Conservation (phyloP, 2,888 invertebrate species). For the Leptinotarsa tumamoca region DNA sequence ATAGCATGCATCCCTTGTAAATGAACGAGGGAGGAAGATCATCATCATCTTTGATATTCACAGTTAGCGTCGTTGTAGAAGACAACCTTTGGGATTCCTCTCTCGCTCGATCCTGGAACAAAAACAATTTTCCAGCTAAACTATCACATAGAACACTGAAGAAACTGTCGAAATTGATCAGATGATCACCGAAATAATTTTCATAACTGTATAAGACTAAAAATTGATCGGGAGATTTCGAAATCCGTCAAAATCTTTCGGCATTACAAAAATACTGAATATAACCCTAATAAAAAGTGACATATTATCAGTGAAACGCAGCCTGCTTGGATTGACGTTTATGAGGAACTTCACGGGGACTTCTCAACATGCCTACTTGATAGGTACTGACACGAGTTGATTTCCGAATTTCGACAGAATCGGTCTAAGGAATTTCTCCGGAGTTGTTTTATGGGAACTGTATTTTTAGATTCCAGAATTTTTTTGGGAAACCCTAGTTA, state of each 20-base stretch:
- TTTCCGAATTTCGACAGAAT: background rate
- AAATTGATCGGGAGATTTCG: too few relatives aligned
- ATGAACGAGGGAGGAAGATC: constrained; percentile 93
- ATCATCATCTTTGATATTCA: constrained; percentile 89
- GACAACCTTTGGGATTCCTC: constrained; percentile 82
- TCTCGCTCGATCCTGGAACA: constrained; percentile 83
- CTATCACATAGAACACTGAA: too few relatives aligned
- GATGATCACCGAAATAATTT: too few relatives aligned
- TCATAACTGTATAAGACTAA: background rate
- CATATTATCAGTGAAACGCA: background rate
- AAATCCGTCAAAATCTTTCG: background rate
- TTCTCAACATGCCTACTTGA: background rate
- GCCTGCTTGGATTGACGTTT: background rate
- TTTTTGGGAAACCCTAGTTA: too few relatives aligned
- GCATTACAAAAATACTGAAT: background rate
- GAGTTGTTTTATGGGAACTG: too few relatives aligned
- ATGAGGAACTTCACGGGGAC: background rate
- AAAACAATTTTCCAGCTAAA: constrained; percentile 16
- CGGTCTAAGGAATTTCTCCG: background rate
- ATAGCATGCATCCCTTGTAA: constrained; percentile 85
- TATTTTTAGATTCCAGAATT: too few relatives aligned
- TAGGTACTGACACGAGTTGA: too few relatives aligned
- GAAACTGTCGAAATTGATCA: background rate
- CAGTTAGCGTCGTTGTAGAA: constrained; percentile 86
- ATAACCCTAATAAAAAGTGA: background rate